Conservation (phyloP, 2,113 vertebrate species). For the Sinocyclocheilus rhinocerous region DNA sequence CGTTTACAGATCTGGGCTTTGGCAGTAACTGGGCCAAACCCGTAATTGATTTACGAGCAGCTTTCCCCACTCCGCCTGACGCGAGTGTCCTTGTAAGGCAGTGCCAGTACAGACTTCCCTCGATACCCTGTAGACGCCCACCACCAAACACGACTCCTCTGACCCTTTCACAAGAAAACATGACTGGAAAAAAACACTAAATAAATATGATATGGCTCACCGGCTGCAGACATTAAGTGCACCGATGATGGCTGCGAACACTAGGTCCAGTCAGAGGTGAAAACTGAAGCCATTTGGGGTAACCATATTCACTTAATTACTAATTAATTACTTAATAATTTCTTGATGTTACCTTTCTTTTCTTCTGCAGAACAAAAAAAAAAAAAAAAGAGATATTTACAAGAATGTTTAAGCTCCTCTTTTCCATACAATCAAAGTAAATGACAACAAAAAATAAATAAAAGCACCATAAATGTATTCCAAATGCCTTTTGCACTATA, state of each 20-base stretch:
- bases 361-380: neutral
- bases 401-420: neutral
- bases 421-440: neutral
- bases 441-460: neutral
- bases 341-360: neutral
- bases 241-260: neutral
- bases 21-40: conserved; percentile 53
- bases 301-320: neutral
- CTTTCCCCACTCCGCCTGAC: conserved; percentile 45
- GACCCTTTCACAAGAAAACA: conserved; percentile 1
- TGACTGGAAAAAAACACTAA: conserved; percentile 12
- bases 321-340: neutral
- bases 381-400: neutral
- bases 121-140: conserved; percentile 56
- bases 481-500: neutral
- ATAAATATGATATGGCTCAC: neutral
- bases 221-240: neutral
- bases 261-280: neutral
- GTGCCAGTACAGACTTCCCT: conserved; percentile 54
- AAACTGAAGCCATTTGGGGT: neutral
- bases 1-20: conserved; percentile 59
- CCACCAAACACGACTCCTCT: conserved; percentile 6
- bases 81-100: conserved; percentile 69
- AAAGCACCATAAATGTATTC: neutral
- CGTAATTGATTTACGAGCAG: conserved; percentile 67